Evolutionary conservation across 1,140 invertebrate genomes (phyloP).

Genomic region (Thaumatotibia leucotreta): DNA sequence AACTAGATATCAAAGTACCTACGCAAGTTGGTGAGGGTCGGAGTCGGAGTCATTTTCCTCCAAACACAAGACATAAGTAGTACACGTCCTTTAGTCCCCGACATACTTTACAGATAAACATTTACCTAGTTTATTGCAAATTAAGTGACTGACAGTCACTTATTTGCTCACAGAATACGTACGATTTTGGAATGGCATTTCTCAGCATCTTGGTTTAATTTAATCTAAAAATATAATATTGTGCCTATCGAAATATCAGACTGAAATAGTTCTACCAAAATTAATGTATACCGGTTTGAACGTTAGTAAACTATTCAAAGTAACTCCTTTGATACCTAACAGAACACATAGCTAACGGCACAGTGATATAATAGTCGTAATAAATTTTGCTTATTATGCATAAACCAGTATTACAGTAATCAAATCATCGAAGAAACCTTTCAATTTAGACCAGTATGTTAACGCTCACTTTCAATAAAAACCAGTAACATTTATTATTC

Average conservation of each 20-base stretch:
- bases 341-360: too few species aligned
- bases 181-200: neutral
- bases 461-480: constrained; percentile 8
- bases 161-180: neutral
- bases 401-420: neutral
- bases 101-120: neutral
- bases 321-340: too few species aligned
- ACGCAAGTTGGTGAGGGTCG: neutral
- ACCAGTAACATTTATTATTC: constrained; percentile 3
- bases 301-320: too few species aligned
- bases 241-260: too few species aligned
- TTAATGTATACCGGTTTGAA: too few species aligned
- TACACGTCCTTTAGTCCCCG: constrained; percentile 2
- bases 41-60: neutral
- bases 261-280: too few species aligned
- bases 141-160: neutral
- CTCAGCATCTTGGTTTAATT: neutral
- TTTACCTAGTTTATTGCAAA: neutral
- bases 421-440: neutral
- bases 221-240: too few species aligned
- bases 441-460: neutral
- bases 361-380: neutral
- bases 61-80: neutral
- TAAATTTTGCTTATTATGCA: neutral
- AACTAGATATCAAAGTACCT: neutral